Evolutionary conservation across 2,797 vertebrate genomes (phyloP), one percentile per base, ranked within the genome.

Genomic region (Mormyrops attenuatus): DNA sequence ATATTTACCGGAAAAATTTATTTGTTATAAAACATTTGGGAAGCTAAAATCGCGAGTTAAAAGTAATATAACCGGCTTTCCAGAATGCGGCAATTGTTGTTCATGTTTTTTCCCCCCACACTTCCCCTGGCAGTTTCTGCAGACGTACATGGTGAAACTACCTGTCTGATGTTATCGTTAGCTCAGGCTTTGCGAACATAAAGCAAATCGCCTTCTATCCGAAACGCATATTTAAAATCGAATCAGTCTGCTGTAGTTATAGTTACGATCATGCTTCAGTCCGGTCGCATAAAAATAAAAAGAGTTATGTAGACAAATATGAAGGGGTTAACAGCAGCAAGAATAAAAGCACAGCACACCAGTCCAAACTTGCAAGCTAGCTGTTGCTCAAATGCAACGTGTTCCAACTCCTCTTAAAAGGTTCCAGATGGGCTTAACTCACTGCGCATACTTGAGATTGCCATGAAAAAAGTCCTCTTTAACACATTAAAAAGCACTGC

Each of bases 341-440:
- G 26, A 13, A 22, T 53, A 22, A 90, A 90, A 89, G 89, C 15
- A 90, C 38, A 55, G 60, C 89, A 84, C 89, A 89, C 92, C 91
- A 90, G 93, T 92, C 92, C 90, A 26, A 91, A 93, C 92, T 90
- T 92, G 91, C 90, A 92, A 73, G 87, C 82, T 91, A 88, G 91
- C 89, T 92, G 66, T 92, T 94, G 94, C 90, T 89, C 90, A 94
- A 93, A 93, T 90, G 87, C 91, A 69, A 88, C 52, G 87, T 55
- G 87, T 91, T 93, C 92, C 92, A 92, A 90, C 89, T 92, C 49
- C 84, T 80, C 57, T 77, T 94, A 92, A 95, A 92, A 88, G 90
- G 57, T 96, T 95, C 94, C 95, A 96, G 95, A 95, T 95, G 95
- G 95, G 92, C 93, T 90, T 57, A 88, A 88, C 91, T 84, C 34